A percentile compares a stretch with the other conserved stretches of the same genome.
phyloP scores from a whole-genome alignment of 2,888 invertebrate genomes.

The Cordylochernes scorpioides region DNA sequence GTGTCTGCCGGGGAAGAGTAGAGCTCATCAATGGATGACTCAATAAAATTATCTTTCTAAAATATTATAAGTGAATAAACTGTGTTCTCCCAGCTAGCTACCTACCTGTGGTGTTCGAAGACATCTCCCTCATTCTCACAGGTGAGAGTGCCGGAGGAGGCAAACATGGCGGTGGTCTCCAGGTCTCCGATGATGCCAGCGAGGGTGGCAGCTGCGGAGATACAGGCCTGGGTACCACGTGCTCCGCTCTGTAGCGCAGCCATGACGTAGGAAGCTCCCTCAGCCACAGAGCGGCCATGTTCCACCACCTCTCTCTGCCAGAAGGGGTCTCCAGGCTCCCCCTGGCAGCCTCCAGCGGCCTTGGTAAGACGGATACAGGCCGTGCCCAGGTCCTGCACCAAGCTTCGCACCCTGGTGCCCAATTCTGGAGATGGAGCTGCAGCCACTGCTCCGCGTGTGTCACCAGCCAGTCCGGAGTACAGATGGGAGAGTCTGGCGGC shows the following conservation, averaged over 20 bases:
- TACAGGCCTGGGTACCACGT: constrained; percentile 90
- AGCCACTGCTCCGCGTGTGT: constrained; percentile 70
- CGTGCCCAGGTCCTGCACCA: constrained; percentile 61
- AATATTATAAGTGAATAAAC: too few species aligned
- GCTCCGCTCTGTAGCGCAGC: constrained; percentile 77
- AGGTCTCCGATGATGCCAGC: constrained; percentile 86
- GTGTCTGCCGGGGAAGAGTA: too few species aligned
- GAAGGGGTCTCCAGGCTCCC: constrained; percentile 34
- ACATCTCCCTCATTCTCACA: constrained; percentile 69
- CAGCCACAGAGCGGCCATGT: constrained; percentile 50
- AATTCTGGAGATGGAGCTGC: constrained; percentile 63
- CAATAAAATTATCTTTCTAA: too few species aligned
- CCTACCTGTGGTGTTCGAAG: constrained; percentile 53
- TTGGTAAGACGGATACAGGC: constrained; percentile 53
- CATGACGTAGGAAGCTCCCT: constrained; percentile 55
- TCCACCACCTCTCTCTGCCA: constrained; percentile 50
- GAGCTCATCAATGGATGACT: too few species aligned
- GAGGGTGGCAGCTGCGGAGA: constrained; percentile 91
- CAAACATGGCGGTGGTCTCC: constrained; percentile 97
- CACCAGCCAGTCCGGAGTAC: constrained; percentile 56
- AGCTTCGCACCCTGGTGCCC: constrained; percentile 33
- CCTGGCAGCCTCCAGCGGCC: constrained; percentile 41
- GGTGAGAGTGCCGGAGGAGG: constrained; percentile 86
- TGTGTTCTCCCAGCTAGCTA: too few species aligned
- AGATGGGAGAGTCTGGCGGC: constrained; percentile 62